Percentiles rank a stretch among this genome's conserved stretches.
Conservation (phyloP, 1,140 invertebrate genomes). For the Drosophila paulistorum region DNA sequence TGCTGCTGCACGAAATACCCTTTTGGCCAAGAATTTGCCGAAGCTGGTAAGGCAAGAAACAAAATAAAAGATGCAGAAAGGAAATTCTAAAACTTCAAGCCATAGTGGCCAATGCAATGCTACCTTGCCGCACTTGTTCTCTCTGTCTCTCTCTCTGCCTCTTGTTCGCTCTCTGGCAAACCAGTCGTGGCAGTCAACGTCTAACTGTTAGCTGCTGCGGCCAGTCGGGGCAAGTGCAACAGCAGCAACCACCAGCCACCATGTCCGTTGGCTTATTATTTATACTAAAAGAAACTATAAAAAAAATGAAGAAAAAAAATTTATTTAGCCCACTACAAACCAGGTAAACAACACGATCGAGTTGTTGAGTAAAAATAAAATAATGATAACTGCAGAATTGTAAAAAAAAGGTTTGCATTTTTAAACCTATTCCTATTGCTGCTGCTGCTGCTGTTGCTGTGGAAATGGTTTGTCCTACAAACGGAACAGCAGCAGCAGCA, state of each 20-base stretch:
- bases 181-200: constrained; percentile 68
- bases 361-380: constrained; percentile 66
- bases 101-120: constrained; percentile 36
- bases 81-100: constrained; percentile 24
- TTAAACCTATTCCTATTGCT: constrained; percentile 48
- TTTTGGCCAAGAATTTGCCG: constrained; percentile 76
- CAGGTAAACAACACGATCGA: constrained; percentile 62
- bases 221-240: constrained; percentile 60
- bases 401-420: constrained; percentile 46
- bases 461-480: constrained; percentile 75
- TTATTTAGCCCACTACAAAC: constrained; percentile 75
- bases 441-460: constrained; percentile 45
- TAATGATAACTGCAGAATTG: constrained; percentile 71
- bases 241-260: constrained; percentile 42
- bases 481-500: constrained; percentile 19
- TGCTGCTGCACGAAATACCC: constrained; percentile 74
- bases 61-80: constrained; percentile 50
- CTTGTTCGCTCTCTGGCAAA: constrained; percentile 41
- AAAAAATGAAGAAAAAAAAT: constrained; percentile 46
- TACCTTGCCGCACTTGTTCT: constrained; percentile 60
- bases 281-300: constrained; percentile 37
- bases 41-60: constrained; percentile 38
- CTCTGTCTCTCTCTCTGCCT: not conserved
- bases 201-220: constrained; percentile 70
- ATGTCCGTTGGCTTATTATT: constrained; percentile 68